phyloP scores from a whole-genome alignment of 2,888 invertebrate species.

The Diploptera punctata region DNA sequence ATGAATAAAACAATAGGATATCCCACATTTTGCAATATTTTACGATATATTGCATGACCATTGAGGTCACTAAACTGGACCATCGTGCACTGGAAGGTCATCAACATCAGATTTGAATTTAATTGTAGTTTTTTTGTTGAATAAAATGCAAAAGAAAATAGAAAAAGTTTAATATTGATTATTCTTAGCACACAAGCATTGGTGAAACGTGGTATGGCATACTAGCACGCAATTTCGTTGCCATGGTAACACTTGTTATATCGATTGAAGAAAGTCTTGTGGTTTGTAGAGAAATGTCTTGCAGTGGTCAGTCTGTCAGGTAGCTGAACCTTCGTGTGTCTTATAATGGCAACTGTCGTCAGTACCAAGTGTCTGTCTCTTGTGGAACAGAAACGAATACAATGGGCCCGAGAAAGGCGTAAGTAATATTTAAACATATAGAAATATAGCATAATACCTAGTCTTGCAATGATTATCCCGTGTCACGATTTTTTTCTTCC shows the following conservation, averaged over 20 bases:
- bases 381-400: constrained; percentile 86
- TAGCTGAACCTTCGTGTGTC: neutral
- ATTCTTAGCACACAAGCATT: neutral
- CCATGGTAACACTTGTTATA: constrained; percentile 21
- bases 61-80: constrained; percentile 27
- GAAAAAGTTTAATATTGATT: neutral
- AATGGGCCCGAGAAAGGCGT: constrained; percentile 96
- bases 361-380: constrained; percentile 59
- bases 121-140: too few relatives aligned
- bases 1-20: constrained; percentile 20
- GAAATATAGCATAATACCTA: too few relatives aligned
- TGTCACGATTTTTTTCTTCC: too few relatives aligned
- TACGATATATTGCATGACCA: neutral
- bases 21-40: neutral
- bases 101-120: too few relatives aligned
- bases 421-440: constrained; percentile 47
- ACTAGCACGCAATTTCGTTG: constrained; percentile 19
- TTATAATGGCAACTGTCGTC: constrained; percentile 30
- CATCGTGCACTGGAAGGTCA: constrained; percentile 3
- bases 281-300: neutral
- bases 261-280: constrained; percentile 1
- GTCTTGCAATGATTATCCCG: too few relatives aligned
- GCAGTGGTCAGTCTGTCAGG: neutral
- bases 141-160: too few relatives aligned
- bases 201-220: neutral